phyloP scores from a whole-genome alignment of 2,888 invertebrate genomes.

The Rapana venosa region DNA sequence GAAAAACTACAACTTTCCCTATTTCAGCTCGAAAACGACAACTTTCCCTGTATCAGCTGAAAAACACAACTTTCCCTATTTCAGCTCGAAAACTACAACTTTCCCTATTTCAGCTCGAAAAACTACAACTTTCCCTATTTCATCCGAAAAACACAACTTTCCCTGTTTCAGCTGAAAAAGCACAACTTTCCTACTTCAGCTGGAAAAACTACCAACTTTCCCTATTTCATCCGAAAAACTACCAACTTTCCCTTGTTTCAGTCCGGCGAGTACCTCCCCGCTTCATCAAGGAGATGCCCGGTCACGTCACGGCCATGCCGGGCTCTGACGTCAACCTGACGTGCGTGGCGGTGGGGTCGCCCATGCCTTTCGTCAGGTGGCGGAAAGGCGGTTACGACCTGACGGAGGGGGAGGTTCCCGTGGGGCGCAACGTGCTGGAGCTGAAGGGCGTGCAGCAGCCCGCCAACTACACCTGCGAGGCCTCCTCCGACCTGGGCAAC shows the following conservation, averaged over 20 bases:
- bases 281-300: slow-evolving; percentile 91
- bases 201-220: neutral
- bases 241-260: slow-evolving; percentile 78
- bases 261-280: slow-evolving; percentile 96
- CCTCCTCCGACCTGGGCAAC: slow-evolving; percentile 93
- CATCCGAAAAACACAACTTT: too few relatives aligned
- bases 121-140: too few relatives aligned
- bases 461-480: slow-evolving; percentile 97
- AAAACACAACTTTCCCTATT: too few relatives aligned
- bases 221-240: too few relatives aligned
- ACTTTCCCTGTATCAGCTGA: too few relatives aligned
- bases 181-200: neutral
- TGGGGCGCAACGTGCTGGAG: slow-evolving; percentile 89
- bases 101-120: neutral
- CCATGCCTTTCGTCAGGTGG: slow-evolving; percentile 96
- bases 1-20: too few relatives aligned
- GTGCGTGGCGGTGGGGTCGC: slow-evolving; percentile 98
- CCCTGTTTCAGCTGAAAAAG: too few relatives aligned
- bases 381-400: slow-evolving; percentile 82
- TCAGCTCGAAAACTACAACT: too few relatives aligned
- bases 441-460: slow-evolving; percentile 92
- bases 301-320: slow-evolving; percentile 85
- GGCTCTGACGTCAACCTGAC: slow-evolving; percentile 94
- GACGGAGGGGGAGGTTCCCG: slow-evolving; percentile 81
- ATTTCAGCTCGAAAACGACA: neutral